Base-by-base conservation (phyloP, 2,113 vertebrate genomes). In the Entosphenus tridentatus region DNA sequence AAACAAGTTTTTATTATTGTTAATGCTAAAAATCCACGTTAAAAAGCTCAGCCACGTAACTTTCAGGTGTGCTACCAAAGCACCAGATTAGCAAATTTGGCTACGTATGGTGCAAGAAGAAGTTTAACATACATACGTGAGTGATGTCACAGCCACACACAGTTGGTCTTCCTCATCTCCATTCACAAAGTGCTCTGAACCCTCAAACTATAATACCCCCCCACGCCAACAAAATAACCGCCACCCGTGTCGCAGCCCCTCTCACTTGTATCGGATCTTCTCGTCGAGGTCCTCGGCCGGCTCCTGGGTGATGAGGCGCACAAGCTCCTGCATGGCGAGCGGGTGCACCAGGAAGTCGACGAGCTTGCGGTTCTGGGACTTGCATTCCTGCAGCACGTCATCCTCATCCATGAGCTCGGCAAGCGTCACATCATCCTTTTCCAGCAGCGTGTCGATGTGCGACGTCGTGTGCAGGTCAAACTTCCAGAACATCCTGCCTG, bases 391-490 rank as follows among this genome's bases (percentile, higher is more conserved):
- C 54, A 82, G 72, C 21, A 82, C 77, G 69, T 82, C 80, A 65
- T 82, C 80, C 72, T 82, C 80, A 0, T 82, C 80, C 67, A 82
- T 75, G 16, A 82, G 78, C 72, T 82, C 78, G 0, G 74, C 76
- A 21, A 82, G 76, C 57, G 77, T 81, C 71, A 82, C 77, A 71
- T 79, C 78, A 57, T 80, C 79, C 56, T 76, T 76, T 71, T 81
- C 80, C 70, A 82, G 76, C 68, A 82, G 75, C 1, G 80, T 75
- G 72, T 82, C 80, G 8, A 82, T 76, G 70, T 82, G 80, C 11
- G 80, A 81, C 71, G 79, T 80, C 1, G 80, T 79, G 73, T 81
- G 80, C 69, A 82, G 74, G 71, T 82, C 80, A 75, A 82, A 81
- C 75, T 82, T 82, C 80, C 80, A 82, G 72, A 82, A 82, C 80